A percentile compares a stretch with the other conserved stretches of the same genome.
Evolutionary conservation across 2,797 vertebrate genomes (phyloP).

Genomic region (Acrocephalus scirpaceus): DNA sequence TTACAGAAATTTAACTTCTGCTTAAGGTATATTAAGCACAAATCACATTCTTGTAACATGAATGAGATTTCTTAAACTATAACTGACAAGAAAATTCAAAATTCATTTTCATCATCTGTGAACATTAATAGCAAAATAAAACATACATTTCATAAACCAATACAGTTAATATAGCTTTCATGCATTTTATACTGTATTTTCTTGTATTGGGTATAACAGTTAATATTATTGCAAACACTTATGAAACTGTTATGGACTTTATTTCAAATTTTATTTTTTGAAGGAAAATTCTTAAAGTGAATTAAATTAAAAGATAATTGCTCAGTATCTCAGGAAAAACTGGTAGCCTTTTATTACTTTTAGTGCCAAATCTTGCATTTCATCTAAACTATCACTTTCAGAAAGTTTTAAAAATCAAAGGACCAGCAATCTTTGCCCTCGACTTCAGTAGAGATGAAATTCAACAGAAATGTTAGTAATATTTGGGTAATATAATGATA

Average conservation of each 20-base stretch:
- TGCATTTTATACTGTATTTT: neutral
- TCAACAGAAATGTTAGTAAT: neutral
- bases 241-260: neutral
- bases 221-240: neutral
- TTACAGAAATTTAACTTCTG: constrained; percentile 35
- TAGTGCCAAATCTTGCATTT: neutral
- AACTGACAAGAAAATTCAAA: neutral
- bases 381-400: neutral
- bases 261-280: neutral
- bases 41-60: neutral
- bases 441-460: neutral
- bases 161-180: neutral
- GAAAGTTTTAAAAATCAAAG: neutral
- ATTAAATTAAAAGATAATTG: neutral
- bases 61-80: neutral
- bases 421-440: neutral
- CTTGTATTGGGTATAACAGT: neutral
- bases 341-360: neutral
- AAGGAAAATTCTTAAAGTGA: neutral
- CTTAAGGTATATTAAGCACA: constrained; percentile 9
- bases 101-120: neutral
- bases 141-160: neutral
- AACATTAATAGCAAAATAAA: neutral
- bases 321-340: neutral
- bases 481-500: neutral